phyloP scores from a whole-genome alignment of 2,113 vertebrate species.

The Petrocephalus zakoni region DNA sequence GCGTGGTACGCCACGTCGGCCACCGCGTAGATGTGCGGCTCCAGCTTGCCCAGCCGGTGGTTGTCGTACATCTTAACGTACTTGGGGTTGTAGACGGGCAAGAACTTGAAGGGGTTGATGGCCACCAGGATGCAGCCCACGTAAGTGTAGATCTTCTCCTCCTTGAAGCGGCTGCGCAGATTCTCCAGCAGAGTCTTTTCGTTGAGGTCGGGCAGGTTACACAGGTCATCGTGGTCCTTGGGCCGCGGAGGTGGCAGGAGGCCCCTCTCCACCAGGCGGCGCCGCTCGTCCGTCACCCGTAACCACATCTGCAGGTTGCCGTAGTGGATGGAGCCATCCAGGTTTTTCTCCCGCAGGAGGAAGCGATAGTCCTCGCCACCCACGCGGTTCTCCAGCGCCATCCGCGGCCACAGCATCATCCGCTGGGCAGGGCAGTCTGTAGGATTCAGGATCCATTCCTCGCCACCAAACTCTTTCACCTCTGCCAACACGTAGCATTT shows the following conservation, averaged over 20 bases:
- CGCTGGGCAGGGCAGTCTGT: conserved; percentile 88
- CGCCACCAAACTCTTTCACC: conserved; percentile 93
- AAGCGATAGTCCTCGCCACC: conserved; percentile 90
- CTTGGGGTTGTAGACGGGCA: conserved; percentile 95
- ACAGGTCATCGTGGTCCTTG: conserved; percentile 83
- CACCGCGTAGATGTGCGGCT: conserved; percentile 90
- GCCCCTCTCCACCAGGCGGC: conserved; percentile 82
- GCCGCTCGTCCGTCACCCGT: conserved; percentile 81
- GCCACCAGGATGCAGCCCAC: conserved; percentile 91
- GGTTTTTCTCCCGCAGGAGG: conserved; percentile 88
- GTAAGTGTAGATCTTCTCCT: conserved; percentile 96
- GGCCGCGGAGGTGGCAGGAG: conserved; percentile 81
- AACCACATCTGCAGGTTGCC: conserved; percentile 94
- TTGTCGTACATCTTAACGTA: conserved; percentile 97
- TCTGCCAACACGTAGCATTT: conserved; percentile 90
- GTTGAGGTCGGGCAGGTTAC: conserved; percentile 78
- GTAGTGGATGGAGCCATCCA: conserved; percentile 91
- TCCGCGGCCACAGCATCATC: conserved; percentile 93
- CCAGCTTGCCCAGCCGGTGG: conserved; percentile 85
- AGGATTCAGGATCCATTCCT: conserved; percentile 97
- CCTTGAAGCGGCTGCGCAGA: conserved; percentile 83
- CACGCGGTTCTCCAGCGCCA: conserved; percentile 83
- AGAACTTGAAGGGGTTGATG: conserved; percentile 92
- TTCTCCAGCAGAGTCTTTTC: conserved; percentile 87
- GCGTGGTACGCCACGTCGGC: conserved; percentile 91